Evolutionary conservation across 2,888 invertebrate species (phyloP).

Genomic region (Drosophila testacea): DNA sequence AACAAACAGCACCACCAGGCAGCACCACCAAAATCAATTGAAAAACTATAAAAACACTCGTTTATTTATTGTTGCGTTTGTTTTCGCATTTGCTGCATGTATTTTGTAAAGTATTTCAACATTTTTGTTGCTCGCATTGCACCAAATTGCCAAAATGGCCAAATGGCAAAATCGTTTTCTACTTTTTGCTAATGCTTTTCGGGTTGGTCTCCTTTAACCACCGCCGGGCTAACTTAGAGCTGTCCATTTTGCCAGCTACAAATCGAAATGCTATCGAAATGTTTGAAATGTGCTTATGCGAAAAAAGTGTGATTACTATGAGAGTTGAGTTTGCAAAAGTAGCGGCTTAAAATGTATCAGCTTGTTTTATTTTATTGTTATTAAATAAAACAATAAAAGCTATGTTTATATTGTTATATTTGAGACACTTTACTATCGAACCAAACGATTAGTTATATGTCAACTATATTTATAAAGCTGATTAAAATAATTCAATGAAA

Average conservation of each 20-base stretch:
- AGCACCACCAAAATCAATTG: conserved; percentile 70
- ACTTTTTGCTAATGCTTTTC: conserved; percentile 54
- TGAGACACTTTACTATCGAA: background rate
- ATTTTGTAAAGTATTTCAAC: conserved; percentile 78
- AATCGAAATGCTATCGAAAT: conserved; percentile 18
- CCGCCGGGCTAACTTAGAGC: conserved; percentile 3
- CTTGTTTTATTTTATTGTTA: conserved; percentile 12
- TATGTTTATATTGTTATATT: background rate
- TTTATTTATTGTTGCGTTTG: conserved; percentile 67
- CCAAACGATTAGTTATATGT: background rate
- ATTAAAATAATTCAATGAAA: too few species aligned
- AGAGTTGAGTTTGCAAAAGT: conserved; percentile 2
- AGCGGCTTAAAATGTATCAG: conserved; percentile 12
- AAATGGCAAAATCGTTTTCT: conserved; percentile 58
- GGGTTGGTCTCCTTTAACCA: conserved; percentile 56
- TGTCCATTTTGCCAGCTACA: conserved; percentile 14
- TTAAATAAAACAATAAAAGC: background rate
- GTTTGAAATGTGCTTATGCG: conserved; percentile 8
- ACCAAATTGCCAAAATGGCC: conserved; percentile 78
- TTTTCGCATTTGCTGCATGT: conserved; percentile 54
- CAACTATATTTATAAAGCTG: background rate
- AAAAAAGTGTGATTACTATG: conserved; percentile 13
- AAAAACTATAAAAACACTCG: conserved; percentile 80
- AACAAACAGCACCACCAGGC: conserved; percentile 8
- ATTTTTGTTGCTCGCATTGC: conserved; percentile 71